Conservation (phyloP, 2,797 vertebrate genomes). For the Tamandua tetradactyla region DNA sequence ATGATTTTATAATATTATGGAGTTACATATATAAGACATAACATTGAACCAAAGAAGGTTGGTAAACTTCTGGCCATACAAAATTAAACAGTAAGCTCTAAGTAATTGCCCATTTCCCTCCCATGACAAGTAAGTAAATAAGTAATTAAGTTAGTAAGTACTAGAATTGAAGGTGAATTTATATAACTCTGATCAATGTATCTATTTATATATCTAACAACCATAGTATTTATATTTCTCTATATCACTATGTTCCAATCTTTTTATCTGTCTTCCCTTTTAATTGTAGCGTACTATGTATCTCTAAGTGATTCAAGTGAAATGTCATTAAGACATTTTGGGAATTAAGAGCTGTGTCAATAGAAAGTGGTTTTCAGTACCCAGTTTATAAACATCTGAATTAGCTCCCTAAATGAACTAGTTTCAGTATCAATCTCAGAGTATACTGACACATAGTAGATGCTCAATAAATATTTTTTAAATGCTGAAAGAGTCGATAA, state of each 20-base stretch:
- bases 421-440: background rate
- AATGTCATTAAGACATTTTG: background rate
- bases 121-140: background rate
- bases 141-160: background rate
- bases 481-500: background rate
- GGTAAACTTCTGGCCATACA: background rate
- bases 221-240: background rate
- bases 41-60: background rate
- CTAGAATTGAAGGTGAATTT: background rate
- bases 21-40: background rate
- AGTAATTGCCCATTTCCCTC: background rate
- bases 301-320: background rate
- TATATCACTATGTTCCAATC: background rate
- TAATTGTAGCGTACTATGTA: background rate
- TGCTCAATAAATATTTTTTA: background rate
- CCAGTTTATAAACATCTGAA: background rate
- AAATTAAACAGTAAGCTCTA: background rate
- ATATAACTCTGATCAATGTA: background rate
- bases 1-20: background rate
- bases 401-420: background rate
- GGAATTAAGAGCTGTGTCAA: background rate
- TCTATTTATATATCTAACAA: background rate
- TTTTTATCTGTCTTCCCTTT: background rate
- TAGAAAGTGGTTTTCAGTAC: background rate
- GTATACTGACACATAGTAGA: background rate